Evolutionary conservation across 2,113 vertebrate species (phyloP).

Genomic region (Anser cygnoides): DNA sequence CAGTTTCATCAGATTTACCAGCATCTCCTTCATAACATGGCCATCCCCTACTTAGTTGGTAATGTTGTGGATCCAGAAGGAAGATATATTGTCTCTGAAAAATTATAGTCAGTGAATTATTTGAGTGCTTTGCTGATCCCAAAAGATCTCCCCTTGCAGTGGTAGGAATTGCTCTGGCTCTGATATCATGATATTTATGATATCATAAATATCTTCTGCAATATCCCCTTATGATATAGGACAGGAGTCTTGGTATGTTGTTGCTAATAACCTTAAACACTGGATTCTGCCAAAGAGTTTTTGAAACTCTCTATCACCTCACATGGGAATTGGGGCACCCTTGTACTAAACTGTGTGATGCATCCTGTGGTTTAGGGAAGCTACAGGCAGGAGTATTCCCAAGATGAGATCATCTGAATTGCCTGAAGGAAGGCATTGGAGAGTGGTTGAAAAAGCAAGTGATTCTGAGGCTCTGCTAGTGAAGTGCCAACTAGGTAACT

Average conservation of each 20-base stretch:
- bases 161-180: neutral
- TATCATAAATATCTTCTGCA: neutral
- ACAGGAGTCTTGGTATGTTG: neutral
- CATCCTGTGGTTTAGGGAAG: neutral
- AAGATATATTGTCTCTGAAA: neutral
- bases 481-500: neutral
- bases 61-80: neutral
- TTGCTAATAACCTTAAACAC: neutral
- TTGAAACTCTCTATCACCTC: neutral
- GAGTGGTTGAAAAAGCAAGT: neutral
- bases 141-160: neutral
- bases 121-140: neutral
- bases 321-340: neutral
- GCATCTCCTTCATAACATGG: neutral
- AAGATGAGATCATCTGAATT: neutral
- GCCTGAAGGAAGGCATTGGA: neutral
- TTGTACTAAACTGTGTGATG: neutral
- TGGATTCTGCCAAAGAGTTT: neutral
- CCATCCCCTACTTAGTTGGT: neutral
- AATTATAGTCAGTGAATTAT: neutral
- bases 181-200: neutral
- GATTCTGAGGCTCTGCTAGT: neutral
- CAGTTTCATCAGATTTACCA: neutral
- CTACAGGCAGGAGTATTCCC: neutral
- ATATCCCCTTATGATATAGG: neutral